Conservation (phyloP, 2,113 vertebrate genomes). For the Anguilla japonica region DNA sequence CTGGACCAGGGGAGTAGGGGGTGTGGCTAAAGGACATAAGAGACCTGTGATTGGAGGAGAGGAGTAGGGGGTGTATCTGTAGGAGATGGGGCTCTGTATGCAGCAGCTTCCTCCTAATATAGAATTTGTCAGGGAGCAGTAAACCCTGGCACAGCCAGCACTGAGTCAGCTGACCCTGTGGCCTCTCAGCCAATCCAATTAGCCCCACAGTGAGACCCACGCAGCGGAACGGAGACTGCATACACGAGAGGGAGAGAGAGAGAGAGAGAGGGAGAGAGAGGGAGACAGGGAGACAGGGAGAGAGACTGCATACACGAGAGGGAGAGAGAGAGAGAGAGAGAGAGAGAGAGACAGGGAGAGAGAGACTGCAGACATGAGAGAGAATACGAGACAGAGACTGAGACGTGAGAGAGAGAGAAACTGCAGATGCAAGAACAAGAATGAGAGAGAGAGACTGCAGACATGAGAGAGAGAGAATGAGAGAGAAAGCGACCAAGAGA, state of each 20-base stretch:
- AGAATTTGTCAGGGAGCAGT: background rate
- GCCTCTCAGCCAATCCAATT: conserved; percentile 6
- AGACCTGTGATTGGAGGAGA: no score
- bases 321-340: no score
- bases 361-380: background rate
- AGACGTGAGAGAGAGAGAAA: background rate
- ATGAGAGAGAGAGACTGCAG: background rate
- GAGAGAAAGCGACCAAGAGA: background rate
- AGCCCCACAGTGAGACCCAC: background rate
- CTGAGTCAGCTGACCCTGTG: no score
- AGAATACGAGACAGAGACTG: no score
- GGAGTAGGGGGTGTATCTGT: no score
- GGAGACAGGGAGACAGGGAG: no score
- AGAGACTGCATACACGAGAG: background rate
- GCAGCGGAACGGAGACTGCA: background rate
- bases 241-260: background rate
- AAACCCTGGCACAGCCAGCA: background rate
- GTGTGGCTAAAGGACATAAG: background rate
- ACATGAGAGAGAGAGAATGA: no score
- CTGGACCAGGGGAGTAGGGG: background rate
- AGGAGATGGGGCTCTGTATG: no score
- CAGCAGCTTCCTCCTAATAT: background rate
- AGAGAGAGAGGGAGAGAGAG: background rate
- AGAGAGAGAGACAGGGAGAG: no score
- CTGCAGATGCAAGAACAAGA: no score